Percentiles rank a stretch among this genome's conserved stretches.
phyloP scores from a whole-genome alignment of 2,113 vertebrate genomes.

The Eretmochelys imbricata region DNA sequence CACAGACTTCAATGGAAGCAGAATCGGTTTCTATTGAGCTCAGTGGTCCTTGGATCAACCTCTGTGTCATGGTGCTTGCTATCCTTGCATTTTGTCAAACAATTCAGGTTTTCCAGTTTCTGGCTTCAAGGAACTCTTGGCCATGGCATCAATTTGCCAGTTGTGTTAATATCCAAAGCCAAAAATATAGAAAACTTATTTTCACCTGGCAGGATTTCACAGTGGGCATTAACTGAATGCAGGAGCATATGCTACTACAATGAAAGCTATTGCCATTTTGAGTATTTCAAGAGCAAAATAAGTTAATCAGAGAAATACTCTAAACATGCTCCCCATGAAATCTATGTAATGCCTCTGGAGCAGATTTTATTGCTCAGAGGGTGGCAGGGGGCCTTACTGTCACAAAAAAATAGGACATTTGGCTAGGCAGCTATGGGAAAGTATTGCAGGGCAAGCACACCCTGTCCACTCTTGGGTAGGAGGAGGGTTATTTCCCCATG shows the following conservation, averaged over 20 bases:
- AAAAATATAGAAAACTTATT: slow-evolving; percentile 6
- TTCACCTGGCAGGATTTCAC: background rate
- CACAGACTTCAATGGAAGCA: background rate
- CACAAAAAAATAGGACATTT: background rate
- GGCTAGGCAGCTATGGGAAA: background rate
- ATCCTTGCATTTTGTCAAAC: slow-evolving; percentile 6
- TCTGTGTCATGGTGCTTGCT: background rate
- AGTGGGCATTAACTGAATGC: background rate
- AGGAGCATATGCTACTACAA: background rate
- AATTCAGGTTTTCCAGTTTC: background rate
- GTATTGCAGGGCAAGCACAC: background rate
- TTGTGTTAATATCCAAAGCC: background rate
- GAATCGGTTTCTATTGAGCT: background rate
- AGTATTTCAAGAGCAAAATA: background rate
- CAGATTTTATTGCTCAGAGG: background rate
- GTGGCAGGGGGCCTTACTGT: background rate
- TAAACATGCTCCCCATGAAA: background rate
- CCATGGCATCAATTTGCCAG: slow-evolving; percentile 35
- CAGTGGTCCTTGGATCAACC: background rate
- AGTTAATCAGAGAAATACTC: background rate
- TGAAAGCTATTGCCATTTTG: background rate
- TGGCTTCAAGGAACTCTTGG: background rate
- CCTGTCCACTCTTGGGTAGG: no score
- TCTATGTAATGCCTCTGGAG: background rate
- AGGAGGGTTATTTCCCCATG: no score